These are phyloP conservation scores for Heterocephalus glaber DNA, from an alignment of 2,113 vertebrate species.

Conservation along the genomic window DNA sequence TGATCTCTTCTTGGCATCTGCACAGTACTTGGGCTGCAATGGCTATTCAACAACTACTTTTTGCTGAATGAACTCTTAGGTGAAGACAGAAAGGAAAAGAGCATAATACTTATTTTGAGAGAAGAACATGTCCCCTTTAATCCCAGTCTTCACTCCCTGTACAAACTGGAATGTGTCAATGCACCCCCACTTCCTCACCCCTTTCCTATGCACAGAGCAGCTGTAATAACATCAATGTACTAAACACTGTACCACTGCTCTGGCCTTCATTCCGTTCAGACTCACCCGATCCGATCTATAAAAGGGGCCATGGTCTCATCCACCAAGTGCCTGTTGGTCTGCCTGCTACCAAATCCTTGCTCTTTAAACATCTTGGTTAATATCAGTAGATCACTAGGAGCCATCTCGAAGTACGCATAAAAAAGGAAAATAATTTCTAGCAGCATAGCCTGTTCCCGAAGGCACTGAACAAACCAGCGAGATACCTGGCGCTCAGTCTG, in stretches of 20 bases:
- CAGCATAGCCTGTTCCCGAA: constrained; percentile 96
- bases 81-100: not conserved
- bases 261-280: not conserved
- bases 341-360: constrained; percentile 94
- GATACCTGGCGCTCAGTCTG: constrained; percentile 97
- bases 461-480: constrained; percentile 96
- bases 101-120: not conserved
- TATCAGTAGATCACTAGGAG: constrained; percentile 89
- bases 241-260: not conserved
- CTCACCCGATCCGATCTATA: constrained; percentile 95
- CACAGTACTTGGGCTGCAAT: not conserved
- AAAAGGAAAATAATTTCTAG: constrained; percentile 98
- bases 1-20: not conserved
- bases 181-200: not conserved
- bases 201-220: not conserved
- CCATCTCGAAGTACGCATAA: constrained; percentile 98
- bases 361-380: constrained; percentile 96
- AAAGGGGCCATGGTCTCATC: constrained; percentile 96
- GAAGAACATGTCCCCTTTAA: not conserved
- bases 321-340: constrained; percentile 95
- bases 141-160: not conserved
- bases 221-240: not conserved
- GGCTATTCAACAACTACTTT: not conserved
- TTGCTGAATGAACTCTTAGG: not conserved
- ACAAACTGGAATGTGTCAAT: not conserved